Evolutionary conservation across 1,140 invertebrate species (phyloP).

Genomic region (Calycopis cecrops): DNA sequence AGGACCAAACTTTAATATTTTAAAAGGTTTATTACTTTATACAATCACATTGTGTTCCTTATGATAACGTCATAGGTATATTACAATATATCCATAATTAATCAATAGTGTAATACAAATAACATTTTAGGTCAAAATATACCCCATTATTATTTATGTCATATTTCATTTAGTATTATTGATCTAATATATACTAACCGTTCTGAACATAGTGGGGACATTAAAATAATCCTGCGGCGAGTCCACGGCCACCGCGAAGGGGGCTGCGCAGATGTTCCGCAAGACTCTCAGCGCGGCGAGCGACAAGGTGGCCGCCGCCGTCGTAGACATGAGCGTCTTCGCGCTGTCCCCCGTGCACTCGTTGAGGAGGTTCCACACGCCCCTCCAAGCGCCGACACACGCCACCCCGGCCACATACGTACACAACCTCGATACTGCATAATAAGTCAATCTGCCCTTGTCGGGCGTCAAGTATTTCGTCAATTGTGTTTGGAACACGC

Average conservation of each 20-base stretch:
- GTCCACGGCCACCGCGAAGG: conserved; percentile 85
- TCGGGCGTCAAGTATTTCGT: conserved; percentile 79
- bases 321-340: conserved; percentile 77
- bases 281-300: conserved; percentile 80
- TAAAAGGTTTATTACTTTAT: too few species aligned
- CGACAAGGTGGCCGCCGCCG: conserved; percentile 78
- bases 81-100: too few species aligned
- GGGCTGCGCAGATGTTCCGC: conserved; percentile 87
- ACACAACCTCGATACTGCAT: conserved; percentile 83
- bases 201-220: conserved; percentile 88
- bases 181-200: conserved; percentile 41
- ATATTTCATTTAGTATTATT: too few species aligned
- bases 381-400: conserved; percentile 90
- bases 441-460: conserved; percentile 80
- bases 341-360: conserved; percentile 79
- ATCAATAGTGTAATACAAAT: too few species aligned
- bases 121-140: too few species aligned
- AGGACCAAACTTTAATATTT: too few species aligned
- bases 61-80: too few species aligned
- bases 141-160: too few species aligned
- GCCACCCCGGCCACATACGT: conserved; percentile 84
- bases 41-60: too few species aligned
- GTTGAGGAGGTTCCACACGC: conserved; percentile 86
- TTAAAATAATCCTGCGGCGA: conserved; percentile 85
- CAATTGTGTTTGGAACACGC: conserved; percentile 79